Evolutionary conservation across 2,797 vertebrate genomes (phyloP), one percentile per base, ranked within the genome.

Genomic region (Miichthys miiuy): DNA sequence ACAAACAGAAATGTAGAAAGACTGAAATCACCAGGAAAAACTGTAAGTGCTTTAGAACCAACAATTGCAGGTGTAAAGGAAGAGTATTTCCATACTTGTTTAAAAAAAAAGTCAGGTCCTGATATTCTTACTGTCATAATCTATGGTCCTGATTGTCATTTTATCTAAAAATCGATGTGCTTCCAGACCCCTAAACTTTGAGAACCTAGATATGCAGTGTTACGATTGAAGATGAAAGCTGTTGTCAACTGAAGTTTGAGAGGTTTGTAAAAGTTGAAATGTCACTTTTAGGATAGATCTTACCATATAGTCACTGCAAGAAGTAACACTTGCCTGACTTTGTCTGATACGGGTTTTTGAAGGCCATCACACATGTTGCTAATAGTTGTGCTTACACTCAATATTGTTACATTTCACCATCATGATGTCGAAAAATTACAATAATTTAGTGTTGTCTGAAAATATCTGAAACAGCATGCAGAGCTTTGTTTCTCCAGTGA

Each of bases 161-260:
- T 81, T 89, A 48, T 87, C 25, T 66, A 58, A 74, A 80, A 82
- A 82, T 92, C 86, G 17, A 65, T 69, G 90, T 88, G 91, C 93
- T 93, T 94, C 94, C 92, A 91, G 69, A 79, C 58, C 21, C 65
- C 44, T 81, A 55, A 71, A 70, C 69, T 47, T 61, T 70, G 71
- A 84, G 38, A 89, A 76, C 64, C 64, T 81, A 73, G 76, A 86
- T 76, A 79, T 86, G 80, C 80, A 90, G 83, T 79, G 69, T 87
- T 64, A 50, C 50, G 78, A 74, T 30, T 77, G 65, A 61, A 77
- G 77, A 76, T 68, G 44, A 84, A 81, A 84, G 46, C 57, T 72
- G 18, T 56, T 72, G 61, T 74, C 14, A 6, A 69, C 51, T 80
- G 57, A 27, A 83, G 69, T 72, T 62, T 46, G 17, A 75, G 34